Evolutionary conservation across 1,140 invertebrate genomes (phyloP), one percentile per base, ranked within the genome.

Genomic region (Geopemphigus sp.): DNA sequence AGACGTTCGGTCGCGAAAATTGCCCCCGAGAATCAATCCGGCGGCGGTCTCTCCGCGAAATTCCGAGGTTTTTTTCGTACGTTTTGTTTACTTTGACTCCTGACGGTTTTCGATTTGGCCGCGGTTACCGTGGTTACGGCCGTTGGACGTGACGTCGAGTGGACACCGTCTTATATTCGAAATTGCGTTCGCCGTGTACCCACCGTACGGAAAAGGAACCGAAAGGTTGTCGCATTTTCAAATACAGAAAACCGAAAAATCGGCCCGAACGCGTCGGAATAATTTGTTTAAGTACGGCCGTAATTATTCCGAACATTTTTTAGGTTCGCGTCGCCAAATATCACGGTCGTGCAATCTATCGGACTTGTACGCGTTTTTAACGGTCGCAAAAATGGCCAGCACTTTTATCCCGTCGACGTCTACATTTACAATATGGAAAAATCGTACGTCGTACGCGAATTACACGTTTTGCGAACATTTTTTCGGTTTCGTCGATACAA

Each of bases 81-180:
- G n/a, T 47, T 78, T 61, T 78, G 74, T 78, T 78, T 78, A 61
- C 74, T 78, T 39, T 76, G 54, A 54, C n/a, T 57, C 54, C 39
- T 50, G 29, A 19, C 45, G 57, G 74, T 78, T 63, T 78, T n/a
- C n/a, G 57, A 78, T 78, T 78, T 63, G 32, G 54, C n/a, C n/a
- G 61, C 39, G 54, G 74, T 78, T 78, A 50, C 74, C 74, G 74
- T 78, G 57, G 57, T 26, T 63, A 78, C 74, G 17, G 39, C 22
- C 22, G n/a, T 50, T 63, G 74, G 63, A 78, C 74, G 74, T 78
- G 74, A 47, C 61, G 32, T 61, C n/a, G 56, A 78, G 74, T 78
- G 74, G 74, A 78, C 74, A 61, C 26, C 15, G 8, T 50, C 57
- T 78, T 78, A 78, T 78, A 78, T 63, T 47, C 39, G 74, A 78